Evolutionary conservation across 2,888 invertebrate genomes (phyloP).

Genomic region (Oxyteleia sp.): DNA sequence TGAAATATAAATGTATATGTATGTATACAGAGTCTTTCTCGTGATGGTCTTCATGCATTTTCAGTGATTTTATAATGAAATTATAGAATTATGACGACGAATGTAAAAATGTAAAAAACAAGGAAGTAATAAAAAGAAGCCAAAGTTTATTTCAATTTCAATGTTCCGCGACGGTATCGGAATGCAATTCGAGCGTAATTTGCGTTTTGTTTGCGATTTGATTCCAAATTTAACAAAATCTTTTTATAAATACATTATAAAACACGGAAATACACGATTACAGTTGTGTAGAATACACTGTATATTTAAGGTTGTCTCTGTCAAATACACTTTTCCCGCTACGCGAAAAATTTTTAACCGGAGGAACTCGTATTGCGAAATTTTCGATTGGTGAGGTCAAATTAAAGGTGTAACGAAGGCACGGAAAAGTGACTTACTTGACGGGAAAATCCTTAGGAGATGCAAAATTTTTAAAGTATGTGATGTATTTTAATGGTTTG

Average conservation of each 20-base stretch:
- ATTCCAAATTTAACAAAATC: constrained; percentile 36
- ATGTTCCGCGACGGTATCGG: constrained; percentile 20
- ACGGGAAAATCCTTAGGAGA: constrained; percentile 64
- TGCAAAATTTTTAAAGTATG: constrained; percentile 85
- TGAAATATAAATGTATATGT: constrained; percentile 81
- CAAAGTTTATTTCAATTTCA: constrained; percentile 28
- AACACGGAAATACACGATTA: constrained; percentile 70
- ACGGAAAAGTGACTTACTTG: constrained; percentile 57
- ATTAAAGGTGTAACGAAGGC: constrained; percentile 47
- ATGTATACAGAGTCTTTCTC: constrained; percentile 75
- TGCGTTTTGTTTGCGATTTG: constrained; percentile 35
- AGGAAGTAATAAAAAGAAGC: constrained; percentile 4
- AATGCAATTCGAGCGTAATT: constrained; percentile 41
- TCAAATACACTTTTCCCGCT: constrained; percentile 36
- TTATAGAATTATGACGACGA: constrained; percentile 39
- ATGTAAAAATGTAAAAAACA: constrained; percentile 64
- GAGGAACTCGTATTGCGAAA: not conserved
- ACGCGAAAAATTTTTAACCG: constrained; percentile 48
- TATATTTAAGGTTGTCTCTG: constrained; percentile 64
- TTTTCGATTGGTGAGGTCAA: not conserved
- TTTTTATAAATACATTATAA: constrained; percentile 69
- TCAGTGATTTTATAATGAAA: constrained; percentile 72
- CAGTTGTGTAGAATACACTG: constrained; percentile 72
- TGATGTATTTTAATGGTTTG: constrained; percentile 88
- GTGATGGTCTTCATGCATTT: constrained; percentile 73